Base-by-base conservation (phyloP, 2,113 vertebrate species). In the Dipodomys ordii region DNA sequence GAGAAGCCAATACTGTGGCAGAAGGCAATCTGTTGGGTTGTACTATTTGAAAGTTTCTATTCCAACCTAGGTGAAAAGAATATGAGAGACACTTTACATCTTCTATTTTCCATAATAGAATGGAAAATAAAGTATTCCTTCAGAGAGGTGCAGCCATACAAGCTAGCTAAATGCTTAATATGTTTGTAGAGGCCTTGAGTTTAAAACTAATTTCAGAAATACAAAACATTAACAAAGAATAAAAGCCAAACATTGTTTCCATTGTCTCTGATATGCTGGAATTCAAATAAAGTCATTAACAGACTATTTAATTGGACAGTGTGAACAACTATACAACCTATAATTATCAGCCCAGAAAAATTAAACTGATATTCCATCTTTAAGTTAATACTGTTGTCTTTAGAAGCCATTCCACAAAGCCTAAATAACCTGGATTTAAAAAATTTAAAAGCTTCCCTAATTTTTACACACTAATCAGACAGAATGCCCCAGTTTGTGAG, bases 151-250 rank as follows among this genome's bases (percentile, higher is more conserved):
- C 16, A 57, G 15, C 8, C 71, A 88, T 46, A 73, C 92, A 60
- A 67, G 10, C 27, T 62, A 73, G 5, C 1, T 64, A 53, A 27
- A 2, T 15, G 16, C 23, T 77, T 67, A 4, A 35, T 44, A 16
- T 77, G 79, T 35, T 30, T 88, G 62, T 15, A 81, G 27, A 85
- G 35, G 2, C 5, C n/a, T 85, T 69, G 4, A 62, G 49, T 69
- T 79, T 32, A 87, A 95, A 84, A 79, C 32, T 49, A 46, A 67
- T 19, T 23, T 68, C 18, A 76, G 80, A 85, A 78, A 16, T 81
- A 77, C 16, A 85, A 28, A 73, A 6, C 49, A 25, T 72, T 65
- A 86, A 82, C 9, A 71, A 19, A 35, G 9, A 73, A 64, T 73
- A 62, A 53, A 35, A 35, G 19, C 6, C 27, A 28, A 27, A 39